These are phyloP conservation scores for Serranus cabrilla DNA, from an alignment of 2,797 vertebrate species.

Conservation along the genomic window DNA sequence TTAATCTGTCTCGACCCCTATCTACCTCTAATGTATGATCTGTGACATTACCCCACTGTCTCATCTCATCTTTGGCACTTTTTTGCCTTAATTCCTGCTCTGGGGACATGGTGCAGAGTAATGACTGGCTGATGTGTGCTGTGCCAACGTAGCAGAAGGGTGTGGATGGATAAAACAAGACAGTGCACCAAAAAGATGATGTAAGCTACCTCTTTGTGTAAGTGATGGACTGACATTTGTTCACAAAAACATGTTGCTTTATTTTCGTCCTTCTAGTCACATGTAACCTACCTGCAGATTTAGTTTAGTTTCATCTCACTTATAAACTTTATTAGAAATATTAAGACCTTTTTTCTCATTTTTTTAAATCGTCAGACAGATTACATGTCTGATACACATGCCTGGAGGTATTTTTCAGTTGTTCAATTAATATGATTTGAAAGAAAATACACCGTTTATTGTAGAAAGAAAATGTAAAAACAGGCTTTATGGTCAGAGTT, in stretches of 20 bases:
- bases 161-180: slow-evolving; percentile 61
- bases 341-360: slow-evolving; percentile 25
- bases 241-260: slow-evolving; percentile 61
- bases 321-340: slow-evolving; percentile 68
- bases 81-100: slow-evolving; percentile 75
- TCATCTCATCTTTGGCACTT: slow-evolving; percentile 59
- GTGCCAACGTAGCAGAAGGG: slow-evolving; percentile 57
- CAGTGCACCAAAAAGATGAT: slow-evolving; percentile 64
- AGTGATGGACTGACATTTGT: slow-evolving; percentile 65
- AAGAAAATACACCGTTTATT: too few relatives aligned
- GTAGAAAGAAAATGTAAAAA: too few relatives aligned
- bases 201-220: slow-evolving; percentile 77
- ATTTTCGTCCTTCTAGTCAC: slow-evolving; percentile 42
- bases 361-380: not conserved
- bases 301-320: slow-evolving; percentile 57
- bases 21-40: slow-evolving; percentile 79
- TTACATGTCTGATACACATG: too few relatives aligned
- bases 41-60: slow-evolving; percentile 69
- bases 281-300: slow-evolving; percentile 61
- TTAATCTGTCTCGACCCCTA: slow-evolving; percentile 69
- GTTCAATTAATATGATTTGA: too few relatives aligned
- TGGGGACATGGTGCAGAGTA: slow-evolving; percentile 48
- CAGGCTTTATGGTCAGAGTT: too few relatives aligned
- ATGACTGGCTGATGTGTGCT: slow-evolving; percentile 56
- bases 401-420: too few relatives aligned